Evolutionary conservation across 2,797 vertebrate genomes (phyloP).

Genomic region (Sebastes iracundus): DNA sequence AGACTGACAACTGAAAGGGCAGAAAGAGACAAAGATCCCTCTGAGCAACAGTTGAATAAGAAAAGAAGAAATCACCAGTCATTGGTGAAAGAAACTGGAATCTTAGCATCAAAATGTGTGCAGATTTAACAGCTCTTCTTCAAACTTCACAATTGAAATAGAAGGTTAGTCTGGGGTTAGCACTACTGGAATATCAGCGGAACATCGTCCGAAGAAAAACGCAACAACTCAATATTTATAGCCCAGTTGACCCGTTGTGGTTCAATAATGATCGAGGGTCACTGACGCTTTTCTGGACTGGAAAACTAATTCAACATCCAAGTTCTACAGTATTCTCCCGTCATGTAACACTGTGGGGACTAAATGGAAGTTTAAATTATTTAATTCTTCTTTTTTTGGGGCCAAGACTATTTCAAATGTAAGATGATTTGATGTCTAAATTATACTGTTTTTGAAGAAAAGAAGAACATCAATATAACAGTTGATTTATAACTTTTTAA

Average conservation of each 20-base stretch:
- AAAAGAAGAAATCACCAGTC: not conserved
- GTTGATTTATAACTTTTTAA: not conserved
- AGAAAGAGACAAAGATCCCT: not conserved
- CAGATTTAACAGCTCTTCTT: rapidly evolving
- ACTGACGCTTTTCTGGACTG: no score
- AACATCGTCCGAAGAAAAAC: no score
- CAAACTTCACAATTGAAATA: not conserved
- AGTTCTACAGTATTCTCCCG: no score
- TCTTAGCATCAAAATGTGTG: not conserved
- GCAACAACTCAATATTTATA: not conserved
- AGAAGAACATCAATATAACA: not conserved
- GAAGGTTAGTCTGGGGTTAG: not conserved
- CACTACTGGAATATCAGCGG: not conserved
- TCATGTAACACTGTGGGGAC: no score
- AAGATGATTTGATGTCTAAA: not conserved
- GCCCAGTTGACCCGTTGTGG: not conserved
- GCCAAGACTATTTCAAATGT: not conserved
- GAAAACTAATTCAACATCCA: no score
- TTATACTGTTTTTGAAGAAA: not conserved
- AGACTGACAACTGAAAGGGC: not conserved
- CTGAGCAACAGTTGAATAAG: no score
- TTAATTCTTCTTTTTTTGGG: not conserved
- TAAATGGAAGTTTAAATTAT: not conserved
- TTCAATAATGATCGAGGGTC: no score
- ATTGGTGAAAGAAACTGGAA: not conserved